These are phyloP conservation scores for Gnathonemus echidnorhynchus DNA, from an alignment of 2,113 vertebrate genomes.

Conservation along the genomic window DNA sequence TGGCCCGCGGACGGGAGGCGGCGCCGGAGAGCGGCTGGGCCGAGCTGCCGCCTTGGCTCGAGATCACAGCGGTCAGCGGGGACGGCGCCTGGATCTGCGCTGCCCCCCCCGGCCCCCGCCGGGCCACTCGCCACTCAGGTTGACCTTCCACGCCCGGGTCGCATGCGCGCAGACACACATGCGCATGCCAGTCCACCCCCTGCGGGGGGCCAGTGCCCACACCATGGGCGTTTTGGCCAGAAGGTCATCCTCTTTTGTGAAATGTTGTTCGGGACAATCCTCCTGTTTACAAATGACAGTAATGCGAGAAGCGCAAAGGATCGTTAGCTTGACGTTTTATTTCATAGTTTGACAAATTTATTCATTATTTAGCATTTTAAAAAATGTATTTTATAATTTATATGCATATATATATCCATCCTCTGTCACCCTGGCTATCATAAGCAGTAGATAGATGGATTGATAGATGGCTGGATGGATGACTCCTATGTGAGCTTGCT, in stretches of 20 bases:
- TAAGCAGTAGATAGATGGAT: background rate
- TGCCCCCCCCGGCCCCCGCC: slow-evolving; percentile 40
- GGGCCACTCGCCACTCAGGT: slow-evolving; percentile 46
- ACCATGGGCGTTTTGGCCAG: slow-evolving; percentile 39
- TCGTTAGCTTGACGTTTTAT: background rate
- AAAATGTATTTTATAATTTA: background rate
- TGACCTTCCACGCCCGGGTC: slow-evolving; percentile 51
- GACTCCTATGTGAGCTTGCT: background rate
- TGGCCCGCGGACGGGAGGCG: slow-evolving; percentile 62
- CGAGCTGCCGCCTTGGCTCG: slow-evolving; percentile 60
- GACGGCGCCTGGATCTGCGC: slow-evolving; percentile 49
- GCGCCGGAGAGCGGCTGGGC: slow-evolving; percentile 57
- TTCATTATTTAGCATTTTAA: background rate
- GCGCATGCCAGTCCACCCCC: background rate
- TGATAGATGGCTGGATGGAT: background rate
- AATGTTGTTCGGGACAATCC: background rate
- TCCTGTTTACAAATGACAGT: background rate
- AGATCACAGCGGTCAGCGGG: slow-evolving; percentile 68
- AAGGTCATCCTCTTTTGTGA: slow-evolving; percentile 31
- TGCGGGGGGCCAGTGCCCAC: background rate
- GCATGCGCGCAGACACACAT: slow-evolving; percentile 18
- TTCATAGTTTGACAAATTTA: background rate
- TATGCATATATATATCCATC: background rate
- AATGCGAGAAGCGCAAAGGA: background rate
- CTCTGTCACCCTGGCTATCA: background rate